Conservation (phyloP, 1,140 invertebrate genomes). For the Drosophila sulfurigaster region DNA sequence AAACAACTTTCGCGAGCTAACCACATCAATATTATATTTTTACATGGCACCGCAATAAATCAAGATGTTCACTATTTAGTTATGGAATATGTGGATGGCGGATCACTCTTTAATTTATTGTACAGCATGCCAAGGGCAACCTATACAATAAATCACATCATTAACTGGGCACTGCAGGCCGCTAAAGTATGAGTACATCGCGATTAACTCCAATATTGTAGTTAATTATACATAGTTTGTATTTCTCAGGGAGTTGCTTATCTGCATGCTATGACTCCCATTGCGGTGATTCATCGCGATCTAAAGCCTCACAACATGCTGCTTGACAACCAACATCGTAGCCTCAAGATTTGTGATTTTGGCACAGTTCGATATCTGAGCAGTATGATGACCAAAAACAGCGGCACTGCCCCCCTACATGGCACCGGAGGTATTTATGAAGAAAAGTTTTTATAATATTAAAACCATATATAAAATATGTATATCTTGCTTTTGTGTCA, state of each 20-base stretch:
- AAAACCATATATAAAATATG: no score
- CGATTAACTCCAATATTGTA: background rate
- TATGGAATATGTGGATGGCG: constrained; percentile 44
- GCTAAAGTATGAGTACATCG: constrained; percentile 6
- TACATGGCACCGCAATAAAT: constrained; percentile 7
- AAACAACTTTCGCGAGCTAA: constrained; percentile 1
- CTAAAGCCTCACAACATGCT: constrained; percentile 21
- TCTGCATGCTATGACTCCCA: constrained; percentile 19
- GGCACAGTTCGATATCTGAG: background rate
- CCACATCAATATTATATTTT: constrained; percentile 42
- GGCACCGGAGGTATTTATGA: constrained; percentile 34
- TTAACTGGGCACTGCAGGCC: constrained; percentile 28
- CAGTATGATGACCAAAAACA: background rate
- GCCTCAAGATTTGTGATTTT: constrained; percentile 38
- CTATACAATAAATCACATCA: constrained; percentile 6
- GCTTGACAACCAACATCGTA: background rate
- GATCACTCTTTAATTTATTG: constrained; percentile 11
- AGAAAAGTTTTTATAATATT: background rate
- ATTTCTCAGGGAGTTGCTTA: constrained; percentile 27
- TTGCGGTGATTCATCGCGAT: constrained; percentile 33
- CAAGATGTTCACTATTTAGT: constrained; percentile 7
- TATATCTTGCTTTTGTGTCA: no score
- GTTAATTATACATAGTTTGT: background rate
- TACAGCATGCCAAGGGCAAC: background rate
- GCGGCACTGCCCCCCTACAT: constrained; percentile 21